Evolutionary conservation across 2,113 vertebrate species (phyloP).

Genomic region (Sebastes schlegelii): DNA sequence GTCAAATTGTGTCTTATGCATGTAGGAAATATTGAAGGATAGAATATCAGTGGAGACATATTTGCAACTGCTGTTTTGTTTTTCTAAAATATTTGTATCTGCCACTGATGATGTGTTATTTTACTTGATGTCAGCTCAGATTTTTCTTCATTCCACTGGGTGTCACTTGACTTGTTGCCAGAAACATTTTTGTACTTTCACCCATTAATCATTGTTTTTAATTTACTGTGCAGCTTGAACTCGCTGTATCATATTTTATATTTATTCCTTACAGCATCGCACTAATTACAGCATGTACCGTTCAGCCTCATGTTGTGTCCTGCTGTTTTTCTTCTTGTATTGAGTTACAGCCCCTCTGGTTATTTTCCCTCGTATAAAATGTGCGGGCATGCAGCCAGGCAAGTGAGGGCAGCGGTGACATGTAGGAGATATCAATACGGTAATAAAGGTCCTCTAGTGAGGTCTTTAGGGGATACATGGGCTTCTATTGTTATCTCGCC

Average conservation of each 20-base stretch:
- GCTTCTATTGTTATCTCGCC: constrained; percentile 75
- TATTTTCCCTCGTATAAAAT: constrained; percentile 48
- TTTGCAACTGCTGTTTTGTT: constrained; percentile 59
- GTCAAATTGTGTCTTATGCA: constrained; percentile 3
- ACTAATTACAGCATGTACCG: constrained; percentile 74
- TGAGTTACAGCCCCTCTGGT: constrained; percentile 60
- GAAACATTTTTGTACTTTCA: constrained; percentile 35
- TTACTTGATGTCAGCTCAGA: neutral
- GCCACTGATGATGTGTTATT: constrained; percentile 22
- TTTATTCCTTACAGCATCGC: constrained; percentile 67
- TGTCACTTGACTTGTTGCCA: constrained; percentile 19
- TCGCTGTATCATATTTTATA: constrained; percentile 55
- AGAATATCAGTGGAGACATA: constrained; percentile 39
- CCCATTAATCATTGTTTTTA: constrained; percentile 20
- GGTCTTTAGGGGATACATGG: constrained; percentile 75
- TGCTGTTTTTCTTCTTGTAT: constrained; percentile 62
- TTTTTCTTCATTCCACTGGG: constrained; percentile 39
- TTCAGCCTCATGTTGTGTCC: constrained; percentile 59
- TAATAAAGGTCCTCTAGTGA: constrained; percentile 75
- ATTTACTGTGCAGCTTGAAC: constrained; percentile 57
- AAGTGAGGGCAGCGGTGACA: constrained; percentile 65
- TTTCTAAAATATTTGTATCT: constrained; percentile 13
- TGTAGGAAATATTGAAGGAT: constrained; percentile 42
- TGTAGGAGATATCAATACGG: constrained; percentile 69
- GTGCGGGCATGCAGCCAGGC: constrained; percentile 61